These are phyloP conservation scores for Stichopus horrens DNA, from an alignment of 53 echinoderm and acorn worm species.

Conservation along the genomic window DNA sequence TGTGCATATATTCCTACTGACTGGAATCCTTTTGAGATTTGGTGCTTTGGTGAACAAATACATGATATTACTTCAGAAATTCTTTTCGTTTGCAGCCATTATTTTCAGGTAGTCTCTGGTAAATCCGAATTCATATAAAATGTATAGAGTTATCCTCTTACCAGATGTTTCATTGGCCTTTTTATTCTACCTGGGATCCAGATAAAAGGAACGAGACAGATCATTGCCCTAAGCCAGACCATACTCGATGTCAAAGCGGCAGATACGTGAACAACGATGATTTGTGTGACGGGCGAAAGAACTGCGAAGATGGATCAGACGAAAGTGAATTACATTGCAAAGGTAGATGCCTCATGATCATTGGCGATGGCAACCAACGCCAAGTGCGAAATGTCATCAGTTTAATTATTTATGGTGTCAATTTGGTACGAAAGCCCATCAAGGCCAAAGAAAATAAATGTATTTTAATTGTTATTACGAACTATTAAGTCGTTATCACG, in stretches of 20 bases:
- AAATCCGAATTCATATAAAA: neutral
- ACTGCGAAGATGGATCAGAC: conserved; percentile 38
- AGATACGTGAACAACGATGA: neutral
- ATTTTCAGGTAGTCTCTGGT: neutral
- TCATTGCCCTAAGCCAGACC: neutral
- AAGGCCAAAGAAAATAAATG: neutral
- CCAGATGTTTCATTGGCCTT: neutral
- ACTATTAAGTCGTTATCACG: no score
- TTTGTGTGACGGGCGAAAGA: conserved; percentile 1
- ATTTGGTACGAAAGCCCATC: neutral
- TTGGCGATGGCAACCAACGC: no score
- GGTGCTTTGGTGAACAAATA: no score
- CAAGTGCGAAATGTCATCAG: neutral
- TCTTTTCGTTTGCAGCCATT: no score
- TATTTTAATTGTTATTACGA: no score
- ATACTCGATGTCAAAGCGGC: conserved; percentile 5
- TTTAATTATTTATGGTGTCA: neutral
- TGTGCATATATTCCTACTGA: no score
- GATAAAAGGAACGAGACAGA: neutral
- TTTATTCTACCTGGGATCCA: neutral
- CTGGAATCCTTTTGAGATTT: no score
- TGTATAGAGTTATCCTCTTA: neutral
- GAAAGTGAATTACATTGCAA: neutral
- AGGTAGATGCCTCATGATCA: neutral
- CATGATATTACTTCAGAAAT: no score